A percentile compares a stretch with the other conserved stretches of the same genome.
Evolutionary conservation across 1,140 invertebrate genomes (phyloP).

Genomic region (Papilio dardanus): DNA sequence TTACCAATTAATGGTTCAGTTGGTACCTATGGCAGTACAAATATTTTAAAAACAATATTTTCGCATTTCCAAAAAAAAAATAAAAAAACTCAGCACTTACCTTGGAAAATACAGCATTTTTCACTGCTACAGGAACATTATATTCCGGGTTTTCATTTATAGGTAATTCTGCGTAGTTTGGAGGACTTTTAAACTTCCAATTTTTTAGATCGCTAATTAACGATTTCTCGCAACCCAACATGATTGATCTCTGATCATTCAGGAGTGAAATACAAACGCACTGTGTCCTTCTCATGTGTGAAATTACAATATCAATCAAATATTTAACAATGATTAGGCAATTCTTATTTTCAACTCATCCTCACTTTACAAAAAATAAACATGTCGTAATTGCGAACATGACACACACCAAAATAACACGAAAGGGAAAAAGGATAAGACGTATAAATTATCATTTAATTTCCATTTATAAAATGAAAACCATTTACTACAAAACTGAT

Average conservation of each 20-base stretch:
- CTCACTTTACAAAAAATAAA: background rate
- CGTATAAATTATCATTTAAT: background rate
- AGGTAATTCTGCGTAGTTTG: slow-evolving; percentile 63
- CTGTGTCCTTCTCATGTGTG: slow-evolving; percentile 53
- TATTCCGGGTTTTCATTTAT: slow-evolving; percentile 70
- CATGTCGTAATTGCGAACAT: background rate
- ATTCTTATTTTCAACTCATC: slow-evolving; percentile 11
- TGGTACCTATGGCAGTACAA: slow-evolving; percentile 56
- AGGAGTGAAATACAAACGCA: slow-evolving; percentile 52
- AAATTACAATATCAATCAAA: background rate
- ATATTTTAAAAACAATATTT: background rate
- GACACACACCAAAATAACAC: background rate
- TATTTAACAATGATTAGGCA: slow-evolving; percentile 8
- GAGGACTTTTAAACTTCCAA: slow-evolving; percentile 66
- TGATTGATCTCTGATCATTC: slow-evolving; percentile 46
- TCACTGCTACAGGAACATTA: slow-evolving; percentile 67
- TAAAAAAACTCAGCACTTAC: slow-evolving; percentile 46
- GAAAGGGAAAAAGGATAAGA: background rate
- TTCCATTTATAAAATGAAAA: background rate
- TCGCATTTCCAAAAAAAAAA: background rate
- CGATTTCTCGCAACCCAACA: slow-evolving; percentile 47
- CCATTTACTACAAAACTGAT: too few relatives aligned
- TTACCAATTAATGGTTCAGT: slow-evolving; percentile 65
- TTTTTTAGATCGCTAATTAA: slow-evolving; percentile 64
- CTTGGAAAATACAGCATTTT: slow-evolving; percentile 74